Evolutionary conservation across 2,888 invertebrate genomes (phyloP).

Genomic region (Endomychus coccineus): DNA sequence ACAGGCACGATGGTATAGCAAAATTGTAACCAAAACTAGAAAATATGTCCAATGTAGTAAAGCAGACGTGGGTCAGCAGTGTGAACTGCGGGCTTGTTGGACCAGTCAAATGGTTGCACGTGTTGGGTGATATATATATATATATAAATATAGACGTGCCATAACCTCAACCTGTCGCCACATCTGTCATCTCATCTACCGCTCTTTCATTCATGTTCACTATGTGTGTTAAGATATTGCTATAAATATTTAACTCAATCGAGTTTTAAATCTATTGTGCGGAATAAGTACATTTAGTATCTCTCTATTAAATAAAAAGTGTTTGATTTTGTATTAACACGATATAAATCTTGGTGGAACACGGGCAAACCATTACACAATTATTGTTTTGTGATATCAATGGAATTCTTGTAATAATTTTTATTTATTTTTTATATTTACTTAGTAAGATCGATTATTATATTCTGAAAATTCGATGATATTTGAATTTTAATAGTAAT

Average conservation of each 20-base stretch:
- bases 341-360: constrained; percentile 50
- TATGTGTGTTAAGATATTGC: constrained; percentile 33
- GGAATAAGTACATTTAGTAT: constrained; percentile 33
- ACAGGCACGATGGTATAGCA: too few species aligned
- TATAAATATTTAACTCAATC: too few species aligned
- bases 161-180: constrained; percentile 40
- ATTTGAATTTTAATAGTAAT: too few species aligned
- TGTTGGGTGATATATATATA: constrained; percentile 44
- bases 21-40: too few species aligned
- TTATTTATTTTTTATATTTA: too few species aligned
- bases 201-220: constrained; percentile 16
- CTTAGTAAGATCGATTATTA: too few species aligned
- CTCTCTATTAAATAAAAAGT: constrained; percentile 30
- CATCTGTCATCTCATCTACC: constrained; percentile 14
- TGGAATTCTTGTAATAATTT: too few species aligned
- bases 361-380: too few species aligned
- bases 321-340: constrained; percentile 33
- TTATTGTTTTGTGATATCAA: too few species aligned
- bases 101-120: constrained; percentile 33
- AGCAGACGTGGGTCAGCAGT: constrained; percentile 29
- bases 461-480: too few species aligned
- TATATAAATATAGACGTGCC: constrained; percentile 44
- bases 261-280: constrained; percentile 35
- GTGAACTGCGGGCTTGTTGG: constrained; percentile 35
- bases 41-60: too few species aligned